Evolutionary conservation across 2,888 invertebrate genomes (phyloP).

Genomic region (Dicranocentrus wangi): DNA sequence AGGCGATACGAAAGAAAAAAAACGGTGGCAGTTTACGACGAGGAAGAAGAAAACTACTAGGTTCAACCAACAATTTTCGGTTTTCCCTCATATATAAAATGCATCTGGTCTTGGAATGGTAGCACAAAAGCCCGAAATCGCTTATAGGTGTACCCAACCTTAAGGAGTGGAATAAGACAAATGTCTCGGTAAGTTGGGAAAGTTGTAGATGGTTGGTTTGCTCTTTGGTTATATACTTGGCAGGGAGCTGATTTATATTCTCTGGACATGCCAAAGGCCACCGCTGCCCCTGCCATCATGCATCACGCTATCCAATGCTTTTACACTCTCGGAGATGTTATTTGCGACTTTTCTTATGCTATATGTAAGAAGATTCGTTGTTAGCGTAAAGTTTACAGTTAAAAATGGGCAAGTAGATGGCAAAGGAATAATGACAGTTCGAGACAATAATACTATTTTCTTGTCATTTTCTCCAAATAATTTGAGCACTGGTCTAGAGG

Average conservation of each 20-base stretch:
- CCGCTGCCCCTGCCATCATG: conserved; percentile 42
- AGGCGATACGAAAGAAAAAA: background rate
- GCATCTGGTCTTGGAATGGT: background rate
- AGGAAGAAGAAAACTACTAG: background rate
- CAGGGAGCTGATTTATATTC: conserved; percentile 62
- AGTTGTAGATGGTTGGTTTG: conserved; percentile 57
- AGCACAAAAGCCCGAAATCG: background rate
- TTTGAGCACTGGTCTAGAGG: background rate
- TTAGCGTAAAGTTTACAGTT: background rate
- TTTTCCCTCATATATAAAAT: conserved; percentile 9
- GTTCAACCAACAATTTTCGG: conserved; percentile 4
- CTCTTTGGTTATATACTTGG: conserved; percentile 42
- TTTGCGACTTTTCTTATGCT: conserved; percentile 42
- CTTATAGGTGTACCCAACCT: too few species aligned
- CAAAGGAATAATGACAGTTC: conserved; percentile 25
- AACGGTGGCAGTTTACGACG: background rate
- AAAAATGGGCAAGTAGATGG: background rate
- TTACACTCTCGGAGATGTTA: conserved; percentile 25
- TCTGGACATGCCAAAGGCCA: conserved; percentile 65
- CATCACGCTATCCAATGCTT: conserved; percentile 46
- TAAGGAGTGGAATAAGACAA: conserved; percentile 39
- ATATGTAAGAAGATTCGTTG: conserved; percentile 5
- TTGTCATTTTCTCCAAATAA: conserved; percentile 24
- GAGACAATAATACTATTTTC: conserved; percentile 31
- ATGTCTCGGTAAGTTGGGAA: conserved; percentile 42